Evolutionary conservation across 2,888 invertebrate genomes (phyloP), one percentile per base, ranked within the genome.

Genomic region (Piscicola geometra): DNA sequence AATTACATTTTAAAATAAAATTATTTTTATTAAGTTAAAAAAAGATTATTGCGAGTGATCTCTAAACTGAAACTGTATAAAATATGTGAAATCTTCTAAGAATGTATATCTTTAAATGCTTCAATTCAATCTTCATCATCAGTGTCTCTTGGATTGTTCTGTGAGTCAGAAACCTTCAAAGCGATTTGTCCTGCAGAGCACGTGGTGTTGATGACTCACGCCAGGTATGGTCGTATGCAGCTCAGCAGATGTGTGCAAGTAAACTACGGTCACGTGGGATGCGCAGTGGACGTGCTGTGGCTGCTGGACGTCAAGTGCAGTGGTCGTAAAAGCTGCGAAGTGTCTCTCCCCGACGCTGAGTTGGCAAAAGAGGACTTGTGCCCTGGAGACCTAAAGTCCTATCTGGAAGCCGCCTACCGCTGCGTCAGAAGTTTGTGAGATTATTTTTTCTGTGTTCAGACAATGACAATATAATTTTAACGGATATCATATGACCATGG

Each of bases 161-260:
- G 79, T 50, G 77, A 78, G 28, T 77, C 76, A 36, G 77, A 79
- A 52, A 52, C 47, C 3, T 76, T 78, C 50, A 78, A 78, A 70
- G 71, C 77, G 36, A 68, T 75, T 32, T 79, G 79, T 50, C 71
- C 75, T 1, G 36, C 75, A 21, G 76, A 72, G 36, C 76, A 77
- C 35, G 78, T 79, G 47, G 72, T 79, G 50, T 41, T 78, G 35
- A 75, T 79, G 76, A 76, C 76, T 18, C 76, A 77, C 35, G 79
- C 79, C 21, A 73, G 69, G 1, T 79, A 78, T 75, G 79, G 79
- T 33, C 79, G 79, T 71, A 79, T 79, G 79, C 77, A 73, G 68
- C 35, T 77, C 32, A 77, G 78, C 30, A 71, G 78, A 28, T 79
- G 79, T 74, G 79, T 78, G 32, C 77, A 67, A 35, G 36, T 76